Percentiles rank a stretch among this genome's conserved stretches.
phyloP scores from a whole-genome alignment of 2,797 vertebrate species.

The Enteromius radiatus region DNA sequence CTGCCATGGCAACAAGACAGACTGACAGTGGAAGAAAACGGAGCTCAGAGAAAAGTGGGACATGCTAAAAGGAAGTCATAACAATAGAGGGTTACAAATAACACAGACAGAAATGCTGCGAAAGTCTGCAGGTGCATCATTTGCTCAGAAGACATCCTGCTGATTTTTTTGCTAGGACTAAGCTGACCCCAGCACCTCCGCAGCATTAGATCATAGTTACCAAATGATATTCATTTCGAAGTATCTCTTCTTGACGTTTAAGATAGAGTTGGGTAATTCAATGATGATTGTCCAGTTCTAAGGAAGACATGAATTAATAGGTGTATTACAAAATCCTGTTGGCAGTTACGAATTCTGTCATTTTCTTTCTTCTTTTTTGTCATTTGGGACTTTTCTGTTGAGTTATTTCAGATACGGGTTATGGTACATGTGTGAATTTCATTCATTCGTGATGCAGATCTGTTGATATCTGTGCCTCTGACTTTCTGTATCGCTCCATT shows the following conservation, averaged over 20 bases:
- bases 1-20: conserved; percentile 1
- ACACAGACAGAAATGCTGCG: background rate
- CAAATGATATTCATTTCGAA: conserved; percentile 32
- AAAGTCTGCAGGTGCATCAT: conserved; percentile 6
- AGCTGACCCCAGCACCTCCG: conserved; percentile 2
- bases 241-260: conserved; percentile 17
- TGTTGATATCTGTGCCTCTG: conserved; percentile 18
- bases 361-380: background rate
- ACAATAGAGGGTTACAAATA: conserved; percentile 6
- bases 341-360: background rate
- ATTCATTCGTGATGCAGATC: background rate
- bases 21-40: conserved; percentile 3
- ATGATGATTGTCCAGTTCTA: conserved; percentile 27
- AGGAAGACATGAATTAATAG: background rate
- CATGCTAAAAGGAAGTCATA: background rate
- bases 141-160: conserved; percentile 13
- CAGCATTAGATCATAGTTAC: conserved; percentile 21
- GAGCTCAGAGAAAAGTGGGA: conserved; percentile 25
- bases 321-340: background rate
- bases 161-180: conserved; percentile 15
- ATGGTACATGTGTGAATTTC: background rate
- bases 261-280: conserved; percentile 17
- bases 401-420: background rate
- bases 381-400: conserved; percentile 2
- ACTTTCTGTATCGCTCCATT: conserved; percentile 1